These are phyloP conservation scores for Glaucopsyche alexis DNA, from an alignment of 2,888 invertebrate genomes.

Conservation along the genomic window DNA sequence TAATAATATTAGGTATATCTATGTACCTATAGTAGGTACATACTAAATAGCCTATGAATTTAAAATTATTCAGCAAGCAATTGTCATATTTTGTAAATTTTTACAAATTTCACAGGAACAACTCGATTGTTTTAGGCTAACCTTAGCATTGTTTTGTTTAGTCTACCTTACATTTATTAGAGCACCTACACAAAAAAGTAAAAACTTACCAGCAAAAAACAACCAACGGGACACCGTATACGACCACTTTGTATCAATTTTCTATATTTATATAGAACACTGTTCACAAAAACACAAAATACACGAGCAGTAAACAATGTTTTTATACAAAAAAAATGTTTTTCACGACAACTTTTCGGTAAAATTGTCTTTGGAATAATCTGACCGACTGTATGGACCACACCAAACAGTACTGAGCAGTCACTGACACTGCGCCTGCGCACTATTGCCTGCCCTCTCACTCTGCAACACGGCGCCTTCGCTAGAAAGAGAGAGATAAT, in stretches of 20 bases:
- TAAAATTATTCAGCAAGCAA: neutral
- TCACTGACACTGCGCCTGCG: conserved; percentile 78
- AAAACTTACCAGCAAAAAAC: conserved; percentile 10
- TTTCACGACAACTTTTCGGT: neutral
- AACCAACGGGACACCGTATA: neutral
- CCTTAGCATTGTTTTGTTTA: conserved; percentile 13
- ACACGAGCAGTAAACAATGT: neutral
- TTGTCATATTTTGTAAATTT: neutral
- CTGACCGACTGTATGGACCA: conserved; percentile 46
- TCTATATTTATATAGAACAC: neutral
- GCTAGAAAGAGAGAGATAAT: conserved; percentile 54
- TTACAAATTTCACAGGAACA: neutral
- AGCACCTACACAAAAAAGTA: neutral
- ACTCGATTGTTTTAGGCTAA: neutral
- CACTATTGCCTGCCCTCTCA: conserved; percentile 59
- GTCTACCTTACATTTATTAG: neutral
- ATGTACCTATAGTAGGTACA: neutral
- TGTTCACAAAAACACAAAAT: conserved; percentile 4
- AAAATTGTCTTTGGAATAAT: conserved; percentile 36
- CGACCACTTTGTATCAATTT: neutral
- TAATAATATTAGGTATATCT: too few species aligned
- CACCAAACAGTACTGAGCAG: conserved; percentile 65
- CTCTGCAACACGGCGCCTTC: conserved; percentile 38
- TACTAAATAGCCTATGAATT: neutral
- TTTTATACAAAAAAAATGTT: neutral